phyloP scores from a whole-genome alignment of 1,140 invertebrate species.

The Camponotus pennsylvanicus region DNA sequence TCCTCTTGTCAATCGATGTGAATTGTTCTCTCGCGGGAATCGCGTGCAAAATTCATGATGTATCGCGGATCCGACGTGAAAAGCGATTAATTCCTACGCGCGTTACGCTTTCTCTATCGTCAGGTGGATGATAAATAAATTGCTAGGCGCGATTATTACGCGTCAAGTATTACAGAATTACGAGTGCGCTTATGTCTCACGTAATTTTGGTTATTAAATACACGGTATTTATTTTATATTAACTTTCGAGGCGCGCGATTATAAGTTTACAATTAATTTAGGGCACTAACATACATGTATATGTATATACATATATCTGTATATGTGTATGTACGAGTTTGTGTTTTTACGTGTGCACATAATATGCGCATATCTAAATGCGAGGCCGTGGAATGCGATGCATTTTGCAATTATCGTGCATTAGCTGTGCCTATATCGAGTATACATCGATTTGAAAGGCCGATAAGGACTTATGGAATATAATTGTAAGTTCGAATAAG shows the following conservation, averaged over 20 bases:
- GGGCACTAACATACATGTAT: slow-evolving; percentile 2
- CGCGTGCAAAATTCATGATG: slow-evolving; percentile 23
- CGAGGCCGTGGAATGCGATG: slow-evolving; percentile 73
- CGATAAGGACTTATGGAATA: slow-evolving; percentile 83
- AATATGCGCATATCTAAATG: slow-evolving; percentile 18
- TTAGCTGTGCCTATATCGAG: slow-evolving; percentile 72
- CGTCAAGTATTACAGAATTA: slow-evolving; percentile 5
- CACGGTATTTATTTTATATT: not conserved
- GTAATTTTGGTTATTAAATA: slow-evolving; percentile 20
- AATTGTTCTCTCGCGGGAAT: slow-evolving; percentile 21
- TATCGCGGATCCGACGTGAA: not conserved
- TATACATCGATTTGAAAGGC: slow-evolving; percentile 82
- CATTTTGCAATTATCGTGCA: slow-evolving; percentile 83
- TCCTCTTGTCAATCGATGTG: slow-evolving; percentile 32
- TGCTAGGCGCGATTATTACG: not conserved
- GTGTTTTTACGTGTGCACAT: not conserved
- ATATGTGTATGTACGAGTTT: too few species aligned
- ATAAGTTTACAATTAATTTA: slow-evolving; percentile 79
- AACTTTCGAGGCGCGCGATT: slow-evolving; percentile 59
- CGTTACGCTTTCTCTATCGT: slow-evolving; percentile 47
- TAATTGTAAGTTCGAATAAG: slow-evolving; percentile 83
- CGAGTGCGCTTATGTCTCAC: not conserved
- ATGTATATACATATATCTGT: not conserved
- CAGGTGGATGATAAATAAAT: slow-evolving; percentile 29
- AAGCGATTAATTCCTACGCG: slow-evolving; percentile 34